Base-by-base conservation (phyloP, 1,140 invertebrate species). In the Papilio dardanus region DNA sequence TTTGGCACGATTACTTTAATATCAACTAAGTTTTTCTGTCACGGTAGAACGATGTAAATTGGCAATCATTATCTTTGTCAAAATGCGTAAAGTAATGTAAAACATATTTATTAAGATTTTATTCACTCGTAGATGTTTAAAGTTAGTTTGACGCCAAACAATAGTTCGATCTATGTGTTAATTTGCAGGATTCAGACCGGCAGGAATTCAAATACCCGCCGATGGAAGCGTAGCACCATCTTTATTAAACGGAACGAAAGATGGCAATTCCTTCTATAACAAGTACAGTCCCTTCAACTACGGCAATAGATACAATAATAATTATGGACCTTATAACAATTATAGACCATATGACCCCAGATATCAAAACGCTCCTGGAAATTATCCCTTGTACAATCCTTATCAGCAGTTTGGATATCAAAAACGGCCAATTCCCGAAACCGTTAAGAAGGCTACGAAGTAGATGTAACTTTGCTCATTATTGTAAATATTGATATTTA, bases 121-220 rank as follows among this genome's bases (percentile, higher is more conserved):
- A 10, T 37, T 37, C 10, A 7, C 6, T 35, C 6, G 33, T 0
- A 46, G 6, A 1, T 46, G 16, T 19, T 46, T 3, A 46, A 19
- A 46, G 16, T 3, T 46, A 6, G 42, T 28, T 28, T n/a, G n/a
- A n/a, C n/a, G n/a, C n/a, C n/a, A n/a, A n/a, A 54, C 16, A 24
- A 0, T 62, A 30, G 24, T 54, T 1, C 14, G 4, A 54, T 24
- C 5, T 46, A 54, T 54, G 50, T 30, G 5, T 30, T 28, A 16
- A 62, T 76, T 85, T 82, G 4, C 78, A 94, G 93, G 93, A 37
- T 94, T 93, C 67, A 86, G 92, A 80, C 90, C 91, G 62, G 87
- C 88, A 5, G 89, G 86, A 6, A 82, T 91, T 19, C 90, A 93
- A 30, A 88, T 94, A 21, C 85, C 91, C 1, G 85, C 89, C 7